Percentiles rank a stretch among this genome's conserved stretches.
These are phyloP conservation scores for Herpetotheres cachinnans DNA, from an alignment of 2,113 vertebrate genomes.

Conservation along the genomic window DNA sequence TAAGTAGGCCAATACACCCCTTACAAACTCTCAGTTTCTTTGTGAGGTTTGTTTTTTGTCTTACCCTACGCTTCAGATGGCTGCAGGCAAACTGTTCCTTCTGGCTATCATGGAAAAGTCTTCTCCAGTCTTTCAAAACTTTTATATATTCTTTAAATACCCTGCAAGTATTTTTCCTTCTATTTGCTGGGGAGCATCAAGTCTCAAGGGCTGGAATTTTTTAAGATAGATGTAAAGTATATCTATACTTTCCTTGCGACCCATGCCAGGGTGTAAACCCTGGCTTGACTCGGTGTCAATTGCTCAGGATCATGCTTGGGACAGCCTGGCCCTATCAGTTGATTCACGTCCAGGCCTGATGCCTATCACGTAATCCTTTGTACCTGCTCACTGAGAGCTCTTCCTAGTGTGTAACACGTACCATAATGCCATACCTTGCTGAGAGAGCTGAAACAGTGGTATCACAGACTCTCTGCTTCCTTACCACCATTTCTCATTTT, in stretches of 20 bases:
- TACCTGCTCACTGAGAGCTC: neutral
- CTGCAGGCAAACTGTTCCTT: neutral
- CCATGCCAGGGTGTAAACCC: neutral
- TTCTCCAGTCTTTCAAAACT: neutral
- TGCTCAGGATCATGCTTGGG: neutral
- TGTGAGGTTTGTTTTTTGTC: neutral
- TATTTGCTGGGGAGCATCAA: neutral
- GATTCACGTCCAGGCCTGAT: neutral
- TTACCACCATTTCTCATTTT: neutral
- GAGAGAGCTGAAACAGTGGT: neutral
- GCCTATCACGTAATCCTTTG: neutral
- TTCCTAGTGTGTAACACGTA: neutral
- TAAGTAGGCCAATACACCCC: neutral
- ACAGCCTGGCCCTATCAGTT: neutral
- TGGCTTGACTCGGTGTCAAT: neutral
- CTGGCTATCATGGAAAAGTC: neutral
- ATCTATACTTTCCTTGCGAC: neutral
- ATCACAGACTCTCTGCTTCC: neutral
- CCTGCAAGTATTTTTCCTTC: neutral
- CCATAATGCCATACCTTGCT: rapidly evolving
- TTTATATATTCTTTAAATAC: neutral
- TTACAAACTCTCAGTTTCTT: neutral
- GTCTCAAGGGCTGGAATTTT: neutral
- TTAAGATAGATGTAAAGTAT: neutral
- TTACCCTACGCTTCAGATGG: neutral